These are phyloP conservation scores for Pseudobourletiella spinata DNA, from an alignment of 1,140 invertebrate species.

Conservation along the genomic window DNA sequence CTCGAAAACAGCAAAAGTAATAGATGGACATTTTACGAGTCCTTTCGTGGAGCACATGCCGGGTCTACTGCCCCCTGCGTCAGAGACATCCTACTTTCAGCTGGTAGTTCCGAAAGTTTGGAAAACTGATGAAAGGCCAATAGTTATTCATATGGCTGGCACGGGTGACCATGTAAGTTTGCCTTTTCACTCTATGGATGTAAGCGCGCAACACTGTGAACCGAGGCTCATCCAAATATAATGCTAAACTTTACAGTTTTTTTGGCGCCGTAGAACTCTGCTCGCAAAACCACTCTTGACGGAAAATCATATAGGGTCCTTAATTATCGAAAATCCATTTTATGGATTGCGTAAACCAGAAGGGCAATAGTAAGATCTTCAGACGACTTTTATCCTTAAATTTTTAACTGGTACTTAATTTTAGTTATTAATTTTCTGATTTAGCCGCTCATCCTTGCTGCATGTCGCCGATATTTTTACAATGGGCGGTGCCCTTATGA, in stretches of 20 bases:
- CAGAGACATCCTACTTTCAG: conserved; percentile 73
- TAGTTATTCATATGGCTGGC: conserved; percentile 90
- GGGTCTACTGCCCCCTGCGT: conserved; percentile 73
- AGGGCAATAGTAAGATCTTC: conserved; percentile 67
- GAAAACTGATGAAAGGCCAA: conserved; percentile 59
- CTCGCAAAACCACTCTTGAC: conserved; percentile 85
- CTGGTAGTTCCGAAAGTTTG: conserved; percentile 74
- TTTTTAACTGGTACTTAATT: background rate
- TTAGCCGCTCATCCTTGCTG: conserved; percentile 78
- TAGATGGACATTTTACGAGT: conserved; percentile 82
- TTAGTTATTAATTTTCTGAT: conserved; percentile 24
- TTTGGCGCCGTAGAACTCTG: conserved; percentile 77
- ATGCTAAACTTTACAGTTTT: conserved; percentile 82
- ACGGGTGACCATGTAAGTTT: conserved; percentile 93
- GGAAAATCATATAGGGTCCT: conserved; percentile 81
- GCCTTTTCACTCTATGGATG: too few species aligned
- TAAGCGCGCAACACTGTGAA: too few species aligned
- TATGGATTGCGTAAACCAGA: conserved; percentile 88
- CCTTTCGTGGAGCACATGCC: conserved; percentile 75
- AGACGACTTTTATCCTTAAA: background rate
- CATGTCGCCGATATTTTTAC: conserved; percentile 98
- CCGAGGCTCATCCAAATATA: too few species aligned
- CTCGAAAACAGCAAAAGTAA: conserved; percentile 51
- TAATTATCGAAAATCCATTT: conserved; percentile 96
- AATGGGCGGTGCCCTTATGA: conserved; percentile 93